Evolutionary conservation across 2,888 invertebrate species (phyloP), one percentile per base, ranked within the genome.

Genomic region (Drosophila nr. fundita): DNA sequence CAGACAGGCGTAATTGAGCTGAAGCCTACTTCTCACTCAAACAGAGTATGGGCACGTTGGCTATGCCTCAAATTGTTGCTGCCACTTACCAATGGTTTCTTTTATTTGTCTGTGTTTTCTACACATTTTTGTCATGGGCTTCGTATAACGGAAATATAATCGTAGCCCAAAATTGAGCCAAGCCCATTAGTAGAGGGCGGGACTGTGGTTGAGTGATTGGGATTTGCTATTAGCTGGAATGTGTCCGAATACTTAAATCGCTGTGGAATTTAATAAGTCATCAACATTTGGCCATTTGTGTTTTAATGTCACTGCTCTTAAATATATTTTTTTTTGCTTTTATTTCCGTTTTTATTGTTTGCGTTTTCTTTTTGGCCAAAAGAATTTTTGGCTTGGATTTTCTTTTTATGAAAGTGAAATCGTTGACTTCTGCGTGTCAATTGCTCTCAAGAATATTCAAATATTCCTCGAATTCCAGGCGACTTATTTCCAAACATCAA

Each of bases 291-390:
- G 80, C 79, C 79, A 80, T 87, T 80, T 77, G 81, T 83, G 83
- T 82, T 87, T 85, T 77, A 70, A 87, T 87, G 85, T 82, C 81
- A 83, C 54, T 80, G 79, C 76, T 80, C 67, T 73, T 67, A 57
- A 68, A 55, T 64, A 59, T 78, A 61, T 76, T 68, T 4, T n/a
- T 69, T 5, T 13, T 29, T 78, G 74, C 67, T 59, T 83, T 68
- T 74, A 59, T 73, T 84, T 87, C 80, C 80, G 82, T 21, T 59
- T 69, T 45, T 30, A 50, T 45, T 55, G 21, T 38, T 66, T 67
- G 50, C 63, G 49, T 61, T 61, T 72, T 61, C 42, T 58, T 62
- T 63, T 36, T 52, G 45, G 32, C 40, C 15, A n/a, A 52, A 24
- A 45, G n/a, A 36, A 36, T 24, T 24, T 45, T 45, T 45, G 13